Conservation (phyloP, 2,113 vertebrate genomes). For the Hippocampus abdominalis region DNA sequence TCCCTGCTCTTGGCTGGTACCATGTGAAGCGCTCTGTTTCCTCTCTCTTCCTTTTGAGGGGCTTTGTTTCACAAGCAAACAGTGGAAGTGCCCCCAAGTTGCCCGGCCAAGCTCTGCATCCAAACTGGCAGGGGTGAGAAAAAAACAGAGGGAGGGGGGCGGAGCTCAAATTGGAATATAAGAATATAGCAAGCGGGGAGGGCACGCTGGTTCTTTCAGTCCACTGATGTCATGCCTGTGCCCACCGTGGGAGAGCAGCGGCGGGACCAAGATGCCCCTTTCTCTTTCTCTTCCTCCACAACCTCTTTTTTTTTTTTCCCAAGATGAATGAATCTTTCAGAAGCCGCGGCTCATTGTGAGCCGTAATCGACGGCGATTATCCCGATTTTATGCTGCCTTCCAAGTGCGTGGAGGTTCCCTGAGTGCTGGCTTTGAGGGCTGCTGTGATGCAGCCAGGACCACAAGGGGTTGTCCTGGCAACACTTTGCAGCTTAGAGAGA, state of each 20-base stretch:
- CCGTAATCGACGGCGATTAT: conserved; percentile 78
- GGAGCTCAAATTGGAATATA: conserved; percentile 28
- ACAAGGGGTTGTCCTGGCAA: conserved; percentile 74
- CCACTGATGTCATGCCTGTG: conserved; percentile 78
- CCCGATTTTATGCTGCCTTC: conserved; percentile 77
- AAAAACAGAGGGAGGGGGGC: conserved; percentile 31
- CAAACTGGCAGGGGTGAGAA: conserved; percentile 64
- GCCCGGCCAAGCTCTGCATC: conserved; percentile 64
- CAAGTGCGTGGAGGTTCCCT: conserved; percentile 68
- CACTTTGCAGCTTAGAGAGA: conserved; percentile 55
- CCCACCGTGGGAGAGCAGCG: conserved; percentile 78
- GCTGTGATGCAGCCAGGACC: conserved; percentile 61
- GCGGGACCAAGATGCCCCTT: conserved; percentile 63
- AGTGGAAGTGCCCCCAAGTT: conserved; percentile 70
- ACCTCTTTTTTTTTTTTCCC: conserved; percentile 39
- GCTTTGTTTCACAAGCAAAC: conserved; percentile 75
- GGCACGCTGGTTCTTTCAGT: conserved; percentile 69
- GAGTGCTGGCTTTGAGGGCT: conserved; percentile 66
- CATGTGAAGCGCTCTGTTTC: conserved; percentile 78
- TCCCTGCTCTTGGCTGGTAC: conserved; percentile 68
- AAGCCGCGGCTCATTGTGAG: conserved; percentile 71
- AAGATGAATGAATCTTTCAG: conserved; percentile 79
- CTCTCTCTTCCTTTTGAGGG: conserved; percentile 70
- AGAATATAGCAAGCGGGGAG: conserved; percentile 48
- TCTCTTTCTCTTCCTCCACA: conserved; percentile 56